These are phyloP conservation scores for Macaria notata DNA, from an alignment of 2,888 invertebrate genomes.

Conservation along the genomic window DNA sequence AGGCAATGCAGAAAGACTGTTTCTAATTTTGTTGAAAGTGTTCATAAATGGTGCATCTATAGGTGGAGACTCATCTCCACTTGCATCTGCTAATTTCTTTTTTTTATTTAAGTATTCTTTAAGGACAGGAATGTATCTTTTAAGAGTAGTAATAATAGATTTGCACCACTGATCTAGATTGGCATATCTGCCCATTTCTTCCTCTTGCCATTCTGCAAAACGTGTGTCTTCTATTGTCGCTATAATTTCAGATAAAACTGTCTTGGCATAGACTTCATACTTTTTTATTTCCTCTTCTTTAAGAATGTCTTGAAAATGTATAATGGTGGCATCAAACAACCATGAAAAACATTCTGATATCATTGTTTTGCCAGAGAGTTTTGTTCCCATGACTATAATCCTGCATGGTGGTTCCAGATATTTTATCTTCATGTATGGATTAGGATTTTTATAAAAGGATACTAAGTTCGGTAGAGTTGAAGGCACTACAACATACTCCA, in stretches of 20 bases:
- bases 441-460: constrained; percentile 83
- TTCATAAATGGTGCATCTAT: constrained; percentile 25
- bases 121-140: constrained; percentile 48
- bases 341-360: constrained; percentile 80
- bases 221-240: constrained; percentile 64
- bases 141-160: constrained; percentile 36
- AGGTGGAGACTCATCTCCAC: constrained; percentile 19
- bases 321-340: constrained; percentile 72
- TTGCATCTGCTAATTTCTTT: constrained; percentile 18
- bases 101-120: constrained; percentile 30
- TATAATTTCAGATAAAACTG: constrained; percentile 66
- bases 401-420: constrained; percentile 83
- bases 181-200: constrained; percentile 59
- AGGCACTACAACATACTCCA: constrained; percentile 84
- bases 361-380: constrained; percentile 82
- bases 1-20: constrained; percentile 49
- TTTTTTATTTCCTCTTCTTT: constrained; percentile 53
- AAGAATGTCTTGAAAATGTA: constrained; percentile 55
- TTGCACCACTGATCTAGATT: constrained; percentile 65
- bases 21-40: constrained; percentile 37
- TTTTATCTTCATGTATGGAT: constrained; percentile 80
- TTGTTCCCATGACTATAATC: constrained; percentile 83
- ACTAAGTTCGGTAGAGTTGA: constrained; percentile 75
- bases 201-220: constrained; percentile 55
- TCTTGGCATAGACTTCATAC: constrained; percentile 49